Evolutionary conservation across 1,140 invertebrate species (phyloP).

Genomic region (Drosophila bocqueti): DNA sequence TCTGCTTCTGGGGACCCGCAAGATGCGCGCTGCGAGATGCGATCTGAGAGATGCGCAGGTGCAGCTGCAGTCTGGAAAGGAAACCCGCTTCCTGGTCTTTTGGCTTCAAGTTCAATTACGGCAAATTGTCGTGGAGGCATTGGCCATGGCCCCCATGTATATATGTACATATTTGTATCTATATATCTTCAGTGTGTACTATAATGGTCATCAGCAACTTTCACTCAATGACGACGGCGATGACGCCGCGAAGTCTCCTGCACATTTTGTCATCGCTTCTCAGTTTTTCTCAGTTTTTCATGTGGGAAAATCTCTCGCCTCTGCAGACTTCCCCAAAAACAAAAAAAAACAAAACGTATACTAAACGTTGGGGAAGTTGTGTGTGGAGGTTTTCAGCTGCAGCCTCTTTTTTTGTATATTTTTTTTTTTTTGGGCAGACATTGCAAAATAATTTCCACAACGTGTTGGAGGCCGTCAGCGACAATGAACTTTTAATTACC

Average conservation of each 20-base stretch:
- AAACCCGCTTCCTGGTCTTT: conserved; percentile 56
- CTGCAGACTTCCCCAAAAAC: conserved; percentile 11
- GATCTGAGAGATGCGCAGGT: conserved; percentile 35
- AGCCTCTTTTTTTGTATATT: not conserved
- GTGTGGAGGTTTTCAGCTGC: conserved; percentile 17
- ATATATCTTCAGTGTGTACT: conserved; percentile 1
- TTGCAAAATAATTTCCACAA: conserved; percentile 75
- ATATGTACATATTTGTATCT: not conserved
- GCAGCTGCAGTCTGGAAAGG: conserved; percentile 8
- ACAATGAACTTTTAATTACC: conserved; percentile 78
- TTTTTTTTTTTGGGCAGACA: conserved; percentile 54
- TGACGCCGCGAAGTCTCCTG: conserved; percentile 42
- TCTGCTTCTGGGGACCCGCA: conserved; percentile 24
- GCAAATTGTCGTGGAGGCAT: conserved; percentile 65
- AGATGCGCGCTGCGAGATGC: conserved; percentile 14
- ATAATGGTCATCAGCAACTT: conserved; percentile 39
- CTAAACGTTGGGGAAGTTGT: conserved; percentile 34
- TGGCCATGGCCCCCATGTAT: conserved; percentile 50
- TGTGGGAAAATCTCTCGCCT: conserved; percentile 66
- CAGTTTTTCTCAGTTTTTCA: conserved; percentile 40
- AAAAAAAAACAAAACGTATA: conserved; percentile 1
- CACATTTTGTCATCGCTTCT: conserved; percentile 70
- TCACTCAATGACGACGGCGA: conserved; percentile 40
- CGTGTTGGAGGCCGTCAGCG: conserved; percentile 41
- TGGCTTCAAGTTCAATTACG: conserved; percentile 71